A percentile compares a stretch with the other conserved stretches of the same genome.
Conservation (phyloP, 2,797 vertebrate genomes). For the Enteromius treurensis region DNA sequence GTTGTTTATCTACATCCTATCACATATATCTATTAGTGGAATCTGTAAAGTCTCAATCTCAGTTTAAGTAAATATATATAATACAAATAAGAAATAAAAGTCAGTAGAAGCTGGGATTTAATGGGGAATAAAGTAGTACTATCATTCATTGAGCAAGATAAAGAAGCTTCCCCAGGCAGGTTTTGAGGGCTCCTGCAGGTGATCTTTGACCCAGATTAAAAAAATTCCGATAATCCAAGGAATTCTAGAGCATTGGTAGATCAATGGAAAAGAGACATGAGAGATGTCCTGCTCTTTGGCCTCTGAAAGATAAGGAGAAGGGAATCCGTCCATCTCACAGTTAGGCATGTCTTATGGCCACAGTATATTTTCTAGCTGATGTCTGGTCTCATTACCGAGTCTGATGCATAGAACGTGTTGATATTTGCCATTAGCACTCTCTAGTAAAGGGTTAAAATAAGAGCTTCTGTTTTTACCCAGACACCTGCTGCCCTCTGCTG, state of each 20-base stretch:
- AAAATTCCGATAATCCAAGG: conserved; percentile 19
- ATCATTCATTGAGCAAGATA: too few species aligned
- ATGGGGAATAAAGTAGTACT: too few species aligned
- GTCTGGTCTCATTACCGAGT: background rate
- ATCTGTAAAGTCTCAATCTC: background rate
- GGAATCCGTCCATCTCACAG: background rate
- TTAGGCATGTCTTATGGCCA: background rate
- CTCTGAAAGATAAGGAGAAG: conserved; percentile 9
- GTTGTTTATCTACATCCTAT: background rate
- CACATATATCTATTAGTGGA: background rate
- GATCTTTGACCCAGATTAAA: conserved; percentile 33
- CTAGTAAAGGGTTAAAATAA: conserved; percentile 38
- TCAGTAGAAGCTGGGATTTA: too few species aligned
- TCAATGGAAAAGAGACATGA: conserved; percentile 14
- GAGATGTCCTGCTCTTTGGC: conserved; percentile 32
- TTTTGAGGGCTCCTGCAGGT: background rate
- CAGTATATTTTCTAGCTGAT: conserved; percentile 16
- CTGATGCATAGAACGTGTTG: conserved; percentile 26
- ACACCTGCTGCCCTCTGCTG: conserved; percentile 46
- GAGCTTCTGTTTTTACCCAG: background rate
- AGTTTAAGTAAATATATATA: background rate
- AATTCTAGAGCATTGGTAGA: conserved; percentile 26
- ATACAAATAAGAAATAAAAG: background rate
- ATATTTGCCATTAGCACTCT: conserved; percentile 39
- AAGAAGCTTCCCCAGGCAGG: background rate